Evolutionary conservation across 2,797 vertebrate genomes (phyloP), one percentile per base, ranked within the genome.

Genomic region (Sphaeramia orbicularis): DNA sequence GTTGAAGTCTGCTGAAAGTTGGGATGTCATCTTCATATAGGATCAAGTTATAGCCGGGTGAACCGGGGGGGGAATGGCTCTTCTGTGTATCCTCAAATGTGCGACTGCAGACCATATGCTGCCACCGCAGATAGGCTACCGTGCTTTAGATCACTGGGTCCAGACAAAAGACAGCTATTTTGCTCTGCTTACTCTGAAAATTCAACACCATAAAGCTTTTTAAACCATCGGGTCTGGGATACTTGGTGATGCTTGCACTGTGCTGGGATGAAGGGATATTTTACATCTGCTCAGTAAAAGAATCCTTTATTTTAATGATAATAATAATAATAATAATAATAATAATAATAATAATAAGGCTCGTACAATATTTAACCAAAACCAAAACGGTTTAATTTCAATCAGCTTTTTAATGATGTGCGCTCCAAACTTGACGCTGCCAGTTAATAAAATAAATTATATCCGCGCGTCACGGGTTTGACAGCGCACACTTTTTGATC

Each of bases 1-100:
- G 91, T 90, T 89, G 89, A 94, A 95, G 94, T 95, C 89, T 91
- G 90, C 89, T 86, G 85, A 94, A 94, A 95, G 94, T 94, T 95
- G 88, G 91, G 87, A 90, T 94, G 93, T 93, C 93, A 94, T 93
- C 86, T 91, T 89, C 78, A 68, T 85, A 76, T 73, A 87, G 86
- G 90, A 91, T 91, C 85, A 91, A 91, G 91, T 91, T 90, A 78
- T 63, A 72, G 71, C 87, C 44, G 86, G 74, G 76, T 75, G 69
- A 81, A 82, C 73, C 73, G 74, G 76, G 80, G 76, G 80, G 79
- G 85, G 35, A 83, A 81, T 86, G 81, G 74, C 79, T 89, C 79
- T 67, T 58, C 75, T 61, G 74, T 72, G 47, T 64, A 62, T 61
- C 81, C 82, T 69, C 74, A 36, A 70, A 80, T 81, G 84, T 70